Conservation (phyloP, 2,797 vertebrate species). For the Poeciliopsis infans region DNA sequence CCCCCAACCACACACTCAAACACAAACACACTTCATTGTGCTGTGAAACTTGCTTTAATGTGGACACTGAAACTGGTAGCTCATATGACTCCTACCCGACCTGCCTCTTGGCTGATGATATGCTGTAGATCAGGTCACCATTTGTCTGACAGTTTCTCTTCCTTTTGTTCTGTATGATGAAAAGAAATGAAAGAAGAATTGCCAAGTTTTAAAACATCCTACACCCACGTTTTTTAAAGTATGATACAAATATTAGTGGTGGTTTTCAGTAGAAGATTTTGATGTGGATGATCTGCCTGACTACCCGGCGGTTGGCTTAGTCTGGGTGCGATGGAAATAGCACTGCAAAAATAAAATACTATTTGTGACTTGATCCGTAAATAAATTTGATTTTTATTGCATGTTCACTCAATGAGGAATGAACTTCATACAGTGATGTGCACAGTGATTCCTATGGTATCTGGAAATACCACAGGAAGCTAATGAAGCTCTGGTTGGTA, state of each 20-base stretch:
- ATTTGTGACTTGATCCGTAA: background rate
- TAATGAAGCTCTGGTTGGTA: background rate
- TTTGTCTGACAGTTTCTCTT: conserved; percentile 22
- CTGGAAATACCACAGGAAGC: background rate
- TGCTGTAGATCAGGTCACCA: conserved; percentile 25
- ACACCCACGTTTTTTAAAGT: background rate
- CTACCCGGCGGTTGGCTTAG: background rate
- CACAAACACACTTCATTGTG: background rate
- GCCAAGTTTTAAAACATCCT: background rate
- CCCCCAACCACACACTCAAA: too few relatives aligned
- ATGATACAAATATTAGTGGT: background rate
- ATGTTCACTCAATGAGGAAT: background rate
- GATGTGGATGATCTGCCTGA: background rate
- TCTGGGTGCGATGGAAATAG: background rate
- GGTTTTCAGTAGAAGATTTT: background rate
- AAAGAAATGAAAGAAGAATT: background rate
- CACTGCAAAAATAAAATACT: background rate
- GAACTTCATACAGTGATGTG: background rate
- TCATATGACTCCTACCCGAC: conserved; percentile 8
- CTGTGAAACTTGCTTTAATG: background rate
- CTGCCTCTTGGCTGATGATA: conserved; percentile 10
- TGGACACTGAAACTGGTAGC: background rate
- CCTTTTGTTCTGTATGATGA: background rate
- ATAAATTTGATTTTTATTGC: background rate
- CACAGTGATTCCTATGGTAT: background rate